Percentiles rank a stretch among this genome's conserved stretches.
Conservation (phyloP, 2,888 invertebrate species). For the Brachylomia viminalis region DNA sequence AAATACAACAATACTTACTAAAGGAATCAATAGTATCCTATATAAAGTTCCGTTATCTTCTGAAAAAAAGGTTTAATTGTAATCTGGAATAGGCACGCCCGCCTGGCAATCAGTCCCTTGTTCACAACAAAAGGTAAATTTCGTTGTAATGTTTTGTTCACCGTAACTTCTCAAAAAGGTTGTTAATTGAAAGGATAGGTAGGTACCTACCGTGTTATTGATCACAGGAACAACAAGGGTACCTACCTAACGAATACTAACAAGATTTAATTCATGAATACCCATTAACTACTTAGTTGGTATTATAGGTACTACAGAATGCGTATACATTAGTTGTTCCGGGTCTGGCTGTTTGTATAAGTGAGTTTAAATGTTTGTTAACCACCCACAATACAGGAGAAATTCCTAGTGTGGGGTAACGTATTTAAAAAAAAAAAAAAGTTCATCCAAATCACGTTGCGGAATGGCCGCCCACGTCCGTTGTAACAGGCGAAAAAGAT, state of each 20-base stretch:
- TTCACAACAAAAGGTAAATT: constrained; percentile 44
- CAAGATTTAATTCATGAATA: background rate
- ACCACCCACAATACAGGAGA: too few species aligned
- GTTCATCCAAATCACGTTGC: too few species aligned
- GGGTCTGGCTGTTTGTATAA: too few species aligned
- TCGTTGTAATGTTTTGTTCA: constrained; percentile 31
- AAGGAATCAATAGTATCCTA: constrained; percentile 17
- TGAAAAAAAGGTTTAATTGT: constrained; percentile 38
- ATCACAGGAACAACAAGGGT: background rate
- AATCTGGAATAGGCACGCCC: constrained; percentile 35
- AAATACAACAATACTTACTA: constrained; percentile 24
- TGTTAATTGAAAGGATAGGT: constrained; percentile 5
- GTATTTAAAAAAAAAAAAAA: too few species aligned
- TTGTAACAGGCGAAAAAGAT: too few species aligned
- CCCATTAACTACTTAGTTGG: background rate
- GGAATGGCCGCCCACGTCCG: too few species aligned
- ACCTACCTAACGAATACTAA: background rate
- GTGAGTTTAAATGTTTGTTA: too few species aligned
- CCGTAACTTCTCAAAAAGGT: constrained; percentile 1
- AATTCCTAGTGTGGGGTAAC: too few species aligned
- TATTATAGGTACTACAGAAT: background rate
- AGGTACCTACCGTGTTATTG: background rate
- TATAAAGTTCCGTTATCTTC: constrained; percentile 31
- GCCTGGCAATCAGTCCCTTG: constrained; percentile 17
- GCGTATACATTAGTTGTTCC: background rate